Evolutionary conservation across 1,140 invertebrate genomes (phyloP).

Genomic region (Leptinotarsa lineolata): DNA sequence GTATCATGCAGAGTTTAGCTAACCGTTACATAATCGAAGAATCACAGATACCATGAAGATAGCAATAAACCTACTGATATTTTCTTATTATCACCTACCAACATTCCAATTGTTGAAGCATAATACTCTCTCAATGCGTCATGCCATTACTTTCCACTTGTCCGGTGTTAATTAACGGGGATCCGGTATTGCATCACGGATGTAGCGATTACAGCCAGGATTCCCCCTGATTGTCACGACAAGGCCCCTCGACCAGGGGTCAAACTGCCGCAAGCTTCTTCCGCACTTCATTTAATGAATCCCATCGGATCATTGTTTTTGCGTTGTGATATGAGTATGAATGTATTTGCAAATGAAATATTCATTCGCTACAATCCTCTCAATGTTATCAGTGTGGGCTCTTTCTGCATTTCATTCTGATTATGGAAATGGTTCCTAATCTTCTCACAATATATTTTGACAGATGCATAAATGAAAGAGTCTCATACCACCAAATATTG

Average conservation of each 20-base stretch:
- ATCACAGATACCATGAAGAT: too few species aligned
- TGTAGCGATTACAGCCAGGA: slow-evolving; percentile 2
- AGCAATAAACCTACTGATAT: too few species aligned
- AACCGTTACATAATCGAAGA: too few species aligned
- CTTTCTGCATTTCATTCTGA: too few species aligned
- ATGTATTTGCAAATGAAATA: neutral
- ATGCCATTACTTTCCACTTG: neutral
- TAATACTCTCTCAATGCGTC: neutral
- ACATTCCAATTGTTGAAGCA: too few species aligned
- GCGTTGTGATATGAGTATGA: neutral
- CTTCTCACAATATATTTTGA: too few species aligned
- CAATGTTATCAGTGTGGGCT: too few species aligned
- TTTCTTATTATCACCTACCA: too few species aligned
- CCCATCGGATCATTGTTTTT: slow-evolving; percentile 4
- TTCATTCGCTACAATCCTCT: neutral
- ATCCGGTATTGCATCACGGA: slow-evolving; percentile 2
- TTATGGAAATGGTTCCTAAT: too few species aligned
- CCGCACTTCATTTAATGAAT: slow-evolving; percentile 9
- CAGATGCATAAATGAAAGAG: too few species aligned
- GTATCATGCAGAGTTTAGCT: too few species aligned
- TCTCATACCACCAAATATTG: too few species aligned
- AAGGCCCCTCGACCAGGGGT: neutral
- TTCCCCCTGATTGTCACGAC: neutral
- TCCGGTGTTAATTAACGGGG: slow-evolving; percentile 2
- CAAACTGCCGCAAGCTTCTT: neutral